These are phyloP conservation scores for Micronisus gabar DNA, from an alignment of 2,113 vertebrate species.

Conservation along the genomic window DNA sequence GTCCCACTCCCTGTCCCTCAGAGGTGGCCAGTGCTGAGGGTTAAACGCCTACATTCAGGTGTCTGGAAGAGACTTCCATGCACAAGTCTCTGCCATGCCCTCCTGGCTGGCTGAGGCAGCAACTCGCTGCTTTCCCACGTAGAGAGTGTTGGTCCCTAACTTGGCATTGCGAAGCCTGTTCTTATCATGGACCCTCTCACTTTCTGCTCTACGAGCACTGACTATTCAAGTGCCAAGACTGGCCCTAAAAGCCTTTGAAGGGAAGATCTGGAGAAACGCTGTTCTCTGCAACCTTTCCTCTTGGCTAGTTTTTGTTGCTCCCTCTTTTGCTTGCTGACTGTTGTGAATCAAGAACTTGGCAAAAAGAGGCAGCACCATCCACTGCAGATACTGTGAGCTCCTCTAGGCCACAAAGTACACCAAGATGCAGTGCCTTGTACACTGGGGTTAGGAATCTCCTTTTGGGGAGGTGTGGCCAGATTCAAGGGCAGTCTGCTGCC, in stretches of 20 bases:
- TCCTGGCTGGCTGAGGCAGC: not conserved
- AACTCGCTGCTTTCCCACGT: rapidly evolving
- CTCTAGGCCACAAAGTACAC: not conserved
- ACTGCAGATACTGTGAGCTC: not conserved
- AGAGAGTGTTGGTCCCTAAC: not conserved
- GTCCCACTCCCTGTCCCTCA: not conserved
- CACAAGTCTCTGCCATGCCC: not conserved
- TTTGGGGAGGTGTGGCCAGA: not conserved
- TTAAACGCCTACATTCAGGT: not conserved
- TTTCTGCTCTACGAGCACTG: not conserved
- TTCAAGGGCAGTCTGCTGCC: not conserved
- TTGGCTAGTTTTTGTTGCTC: not conserved
- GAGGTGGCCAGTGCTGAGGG: not conserved
- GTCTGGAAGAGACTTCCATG: not conserved
- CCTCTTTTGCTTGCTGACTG: not conserved
- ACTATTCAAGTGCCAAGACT: not conserved
- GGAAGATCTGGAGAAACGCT: not conserved
- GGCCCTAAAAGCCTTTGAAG: not conserved
- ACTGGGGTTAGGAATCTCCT: not conserved
- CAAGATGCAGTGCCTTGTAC: not conserved
- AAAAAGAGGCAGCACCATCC: not conserved
- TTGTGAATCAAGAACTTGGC: not conserved
- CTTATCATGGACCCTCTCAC: not conserved
- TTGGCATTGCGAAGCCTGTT: not conserved
- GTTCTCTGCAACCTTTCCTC: not conserved